Evolutionary conservation across 2,113 vertebrate species (phyloP), one percentile per base, ranked within the genome.

Genomic region (Nansenia antarctica): DNA sequence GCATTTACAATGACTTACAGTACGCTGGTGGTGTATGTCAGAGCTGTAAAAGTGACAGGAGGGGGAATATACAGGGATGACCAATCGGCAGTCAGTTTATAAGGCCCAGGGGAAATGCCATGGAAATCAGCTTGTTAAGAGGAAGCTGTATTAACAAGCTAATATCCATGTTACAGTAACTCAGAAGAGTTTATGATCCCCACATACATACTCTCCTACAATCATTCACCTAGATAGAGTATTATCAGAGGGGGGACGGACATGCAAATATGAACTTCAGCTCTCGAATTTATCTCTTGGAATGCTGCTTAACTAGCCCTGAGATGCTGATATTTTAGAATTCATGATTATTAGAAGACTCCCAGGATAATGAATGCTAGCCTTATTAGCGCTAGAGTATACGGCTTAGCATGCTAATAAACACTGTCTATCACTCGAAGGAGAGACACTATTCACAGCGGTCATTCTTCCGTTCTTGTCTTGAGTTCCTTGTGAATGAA

Each of bases 221-320:
- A 85, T 85, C 83, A 80, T 49, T 83, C 30, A 31, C 29, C n/a
- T 24, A 42, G 66, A 80, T 70, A 42, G 75, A 75, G 72, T 74
- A 39, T 62, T 27, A 70, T 86, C 72, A 30, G 2, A 29, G 54
- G 54, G 24, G 54, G 42, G 15, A 1, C 52, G 42, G 14, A 47
- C 58, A 78, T 85, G 69, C 73, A 88, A 83, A 85, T 86, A 72
- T 78, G 75, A 89, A 84, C 79, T 85, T 77, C 65, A 72, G 57
- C n/a, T n/a, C n/a, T n/a, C n/a, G n/a, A n/a, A n/a, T n/a, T n/a
- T n/a, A n/a, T n/a, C n/a, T n/a, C n/a, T n/a, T n/a, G n/a, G n/a
- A n/a, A n/a, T n/a, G n/a, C n/a, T n/a, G n/a, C n/a, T n/a, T n/a
- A n/a, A n/a, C n/a, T n/a, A n/a, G n/a, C n/a, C n/a, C n/a, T n/a